Evolutionary conservation across 2,797 vertebrate genomes (phyloP).

Genomic region (Lepidocolaptes lacrymiger): DNA sequence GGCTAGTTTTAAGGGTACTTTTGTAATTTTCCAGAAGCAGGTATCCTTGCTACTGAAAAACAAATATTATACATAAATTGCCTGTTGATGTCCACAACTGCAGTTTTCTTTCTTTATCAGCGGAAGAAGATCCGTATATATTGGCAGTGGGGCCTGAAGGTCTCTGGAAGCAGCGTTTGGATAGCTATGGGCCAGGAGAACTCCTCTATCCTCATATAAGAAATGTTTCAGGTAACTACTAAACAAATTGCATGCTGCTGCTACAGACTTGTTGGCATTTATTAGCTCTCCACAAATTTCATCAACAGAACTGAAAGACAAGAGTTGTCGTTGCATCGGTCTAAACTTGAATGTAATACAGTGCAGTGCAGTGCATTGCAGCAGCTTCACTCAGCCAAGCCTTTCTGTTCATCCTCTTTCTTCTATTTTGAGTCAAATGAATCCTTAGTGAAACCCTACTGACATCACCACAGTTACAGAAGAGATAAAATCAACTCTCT

Average conservation of each 20-base stretch:
- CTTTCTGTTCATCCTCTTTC: neutral
- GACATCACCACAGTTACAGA: neutral
- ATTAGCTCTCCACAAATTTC: neutral
- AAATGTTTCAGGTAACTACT: conserved; percentile 75
- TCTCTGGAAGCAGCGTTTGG: conserved; percentile 76
- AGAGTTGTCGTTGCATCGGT: neutral
- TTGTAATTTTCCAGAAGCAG: neutral
- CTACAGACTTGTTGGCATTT: neutral
- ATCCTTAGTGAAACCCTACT: neutral
- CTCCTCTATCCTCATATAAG: conserved; percentile 59
- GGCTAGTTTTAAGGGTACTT: neutral
- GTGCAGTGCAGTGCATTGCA: neutral
- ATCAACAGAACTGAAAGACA: neutral
- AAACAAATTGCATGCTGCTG: neutral
- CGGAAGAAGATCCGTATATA: conserved; percentile 68
- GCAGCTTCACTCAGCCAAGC: neutral
- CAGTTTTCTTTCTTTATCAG: conserved; percentile 37
- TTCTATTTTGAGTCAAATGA: neutral
- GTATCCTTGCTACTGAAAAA: neutral
- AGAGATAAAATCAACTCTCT: neutral
- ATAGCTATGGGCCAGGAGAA: conserved; percentile 71
- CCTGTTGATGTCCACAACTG: neutral
- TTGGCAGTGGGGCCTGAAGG: conserved; percentile 72
- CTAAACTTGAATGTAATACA: neutral
- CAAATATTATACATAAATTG: neutral